These are phyloP conservation scores for Busseola fusca DNA, from an alignment of 2,888 invertebrate species.

Conservation along the genomic window DNA sequence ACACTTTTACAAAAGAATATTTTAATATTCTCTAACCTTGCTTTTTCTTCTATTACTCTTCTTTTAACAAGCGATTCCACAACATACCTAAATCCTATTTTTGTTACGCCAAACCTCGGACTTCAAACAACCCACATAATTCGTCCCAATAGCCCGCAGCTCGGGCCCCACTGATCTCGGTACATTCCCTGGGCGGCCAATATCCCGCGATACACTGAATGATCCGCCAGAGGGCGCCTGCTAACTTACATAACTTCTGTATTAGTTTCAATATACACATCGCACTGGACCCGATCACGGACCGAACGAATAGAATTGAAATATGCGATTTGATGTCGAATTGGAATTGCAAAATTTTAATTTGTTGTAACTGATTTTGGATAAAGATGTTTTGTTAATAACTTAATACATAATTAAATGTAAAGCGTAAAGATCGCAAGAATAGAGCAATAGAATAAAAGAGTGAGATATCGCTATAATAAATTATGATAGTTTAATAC, in stretches of 20 bases:
- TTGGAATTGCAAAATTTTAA: conserved; percentile 6
- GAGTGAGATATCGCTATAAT: neutral
- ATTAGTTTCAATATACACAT: conserved; percentile 17
- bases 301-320: conserved; percentile 9
- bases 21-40: neutral
- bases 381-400: neutral
- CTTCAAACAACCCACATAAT: conserved; percentile 15
- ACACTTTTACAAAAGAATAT: neutral
- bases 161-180: conserved; percentile 16
- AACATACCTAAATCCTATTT: conserved; percentile 4
- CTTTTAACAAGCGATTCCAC: neutral
- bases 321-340: conserved; percentile 14
- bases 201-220: conserved; percentile 34
- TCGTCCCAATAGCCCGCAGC: conserved; percentile 25
- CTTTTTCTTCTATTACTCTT: neutral
- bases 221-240: conserved; percentile 25
- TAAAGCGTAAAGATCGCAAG: neutral
- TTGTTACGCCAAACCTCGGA: neutral
- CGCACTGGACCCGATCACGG: neutral
- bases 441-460: neutral
- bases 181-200: conserved; percentile 41
- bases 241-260: conserved; percentile 25
- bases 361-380: conserved; percentile 21
- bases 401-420: neutral
- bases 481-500: neutral